These are phyloP conservation scores for Rhinogobio ventralis DNA, from an alignment of 2,797 vertebrate genomes.

Conservation along the genomic window DNA sequence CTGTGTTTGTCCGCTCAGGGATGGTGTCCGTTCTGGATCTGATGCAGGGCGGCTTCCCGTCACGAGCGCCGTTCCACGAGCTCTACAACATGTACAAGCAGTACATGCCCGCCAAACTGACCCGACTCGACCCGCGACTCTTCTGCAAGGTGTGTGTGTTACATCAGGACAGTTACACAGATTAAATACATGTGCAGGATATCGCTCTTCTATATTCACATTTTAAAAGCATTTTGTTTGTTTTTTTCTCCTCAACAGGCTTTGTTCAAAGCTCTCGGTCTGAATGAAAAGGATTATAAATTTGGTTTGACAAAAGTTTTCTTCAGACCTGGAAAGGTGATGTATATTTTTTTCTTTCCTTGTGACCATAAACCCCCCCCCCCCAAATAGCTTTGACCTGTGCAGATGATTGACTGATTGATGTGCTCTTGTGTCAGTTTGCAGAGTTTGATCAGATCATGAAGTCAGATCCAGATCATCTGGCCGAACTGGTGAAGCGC, in stretches of 20 bases:
- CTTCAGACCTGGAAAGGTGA: constrained; percentile 97
- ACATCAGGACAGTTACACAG: neutral
- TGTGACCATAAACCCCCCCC: no score
- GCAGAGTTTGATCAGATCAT: constrained; percentile 98
- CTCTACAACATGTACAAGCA: constrained; percentile 99
- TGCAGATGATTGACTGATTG: neutral
- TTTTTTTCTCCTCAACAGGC: constrained; percentile 80
- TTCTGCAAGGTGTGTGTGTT: constrained; percentile 89
- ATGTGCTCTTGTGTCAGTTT: constrained; percentile 79
- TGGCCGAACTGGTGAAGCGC: constrained; percentile 91
- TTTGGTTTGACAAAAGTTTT: constrained; percentile 97
- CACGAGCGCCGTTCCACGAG: constrained; percentile 94
- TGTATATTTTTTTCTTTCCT: neutral
- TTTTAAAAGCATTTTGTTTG: neutral
- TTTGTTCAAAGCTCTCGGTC: constrained; percentile 95
- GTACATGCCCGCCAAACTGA: constrained; percentile 93
- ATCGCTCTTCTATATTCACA: neutral
- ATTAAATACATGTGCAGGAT: neutral
- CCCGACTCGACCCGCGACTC: constrained; percentile 91
- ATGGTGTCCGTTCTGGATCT: constrained; percentile 98
- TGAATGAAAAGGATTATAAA: constrained; percentile 97
- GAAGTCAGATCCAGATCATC: constrained; percentile 97
- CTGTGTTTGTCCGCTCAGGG: constrained; percentile 72
- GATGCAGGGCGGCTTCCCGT: constrained; percentile 99
- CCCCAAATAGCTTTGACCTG: neutral